Percentiles rank a stretch among this genome's conserved stretches.
Evolutionary conservation across 53 echinoderm and acorn worm species (phyloP).

Genomic region (Echinometra lucunter): DNA sequence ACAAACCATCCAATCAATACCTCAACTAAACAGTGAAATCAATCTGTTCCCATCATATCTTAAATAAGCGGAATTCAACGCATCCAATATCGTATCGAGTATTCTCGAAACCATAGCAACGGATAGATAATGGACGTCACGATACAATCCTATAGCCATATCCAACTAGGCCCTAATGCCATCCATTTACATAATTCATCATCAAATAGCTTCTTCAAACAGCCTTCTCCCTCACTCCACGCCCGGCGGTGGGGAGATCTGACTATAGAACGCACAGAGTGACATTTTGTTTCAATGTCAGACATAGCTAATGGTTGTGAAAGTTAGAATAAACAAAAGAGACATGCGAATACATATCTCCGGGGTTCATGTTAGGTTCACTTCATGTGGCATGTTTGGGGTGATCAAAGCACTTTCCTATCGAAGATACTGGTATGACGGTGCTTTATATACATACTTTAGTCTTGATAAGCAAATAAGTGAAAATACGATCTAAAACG

Average conservation of each 20-base stretch:
- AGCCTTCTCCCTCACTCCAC: constrained; percentile 10
- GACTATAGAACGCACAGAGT: constrained; percentile 18
- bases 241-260: background rate
- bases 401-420: background rate
- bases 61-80: constrained; percentile 37
- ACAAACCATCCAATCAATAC: constrained; percentile 46
- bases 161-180: constrained; percentile 61
- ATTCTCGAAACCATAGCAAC: constrained; percentile 59
- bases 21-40: constrained; percentile 47
- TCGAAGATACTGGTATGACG: background rate
- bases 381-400: constrained; percentile 11
- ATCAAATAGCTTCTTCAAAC: constrained; percentile 70
- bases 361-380: background rate
- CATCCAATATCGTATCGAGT: constrained; percentile 64
- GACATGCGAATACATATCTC: background rate
- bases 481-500: background rate
- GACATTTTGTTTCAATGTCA: constrained; percentile 62
- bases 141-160: constrained; percentile 62
- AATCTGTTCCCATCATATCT: constrained; percentile 54
- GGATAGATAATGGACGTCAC: constrained; percentile 66
- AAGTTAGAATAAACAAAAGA: constrained; percentile 43
- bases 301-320: constrained; percentile 38
- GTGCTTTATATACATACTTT: background rate
- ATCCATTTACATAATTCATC: constrained; percentile 68
- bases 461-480: background rate